A percentile compares a stretch with the other conserved stretches of the same genome.
Conservation (phyloP, 2,797 vertebrate species). For the Amniataba percoides region DNA sequence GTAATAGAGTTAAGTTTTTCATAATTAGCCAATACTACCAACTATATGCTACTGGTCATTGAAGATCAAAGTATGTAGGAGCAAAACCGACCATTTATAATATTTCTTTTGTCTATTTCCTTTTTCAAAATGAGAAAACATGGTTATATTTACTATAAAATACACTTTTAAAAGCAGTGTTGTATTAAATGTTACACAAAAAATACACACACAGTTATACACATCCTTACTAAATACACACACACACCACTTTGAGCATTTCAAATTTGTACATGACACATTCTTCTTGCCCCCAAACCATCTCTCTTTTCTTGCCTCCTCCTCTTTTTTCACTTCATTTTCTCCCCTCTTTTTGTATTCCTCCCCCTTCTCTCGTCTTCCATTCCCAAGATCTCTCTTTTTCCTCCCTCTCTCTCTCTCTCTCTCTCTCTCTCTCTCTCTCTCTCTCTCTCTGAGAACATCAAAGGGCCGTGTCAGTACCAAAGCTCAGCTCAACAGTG, state of each 20-base stretch:
- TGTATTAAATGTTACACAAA: no score
- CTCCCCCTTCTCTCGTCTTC: background rate
- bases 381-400: conserved; percentile 28
- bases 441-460: conserved; percentile 47
- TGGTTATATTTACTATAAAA: background rate
- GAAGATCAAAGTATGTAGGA: background rate
- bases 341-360: conserved; percentile 17
- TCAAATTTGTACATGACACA: background rate
- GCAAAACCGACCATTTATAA: background rate
- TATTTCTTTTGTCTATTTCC: background rate
- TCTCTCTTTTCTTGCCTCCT: background rate
- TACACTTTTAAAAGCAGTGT: no score
- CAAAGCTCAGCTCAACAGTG: conserved; percentile 67
- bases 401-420: conserved; percentile 29
- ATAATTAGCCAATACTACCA: background rate
- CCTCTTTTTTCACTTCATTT: background rate
- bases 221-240: no score
- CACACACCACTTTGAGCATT: conserved; percentile 1
- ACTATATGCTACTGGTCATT: conserved; percentile 3
- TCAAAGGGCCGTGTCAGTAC: conserved; percentile 70
- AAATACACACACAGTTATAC: no score
- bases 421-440: background rate
- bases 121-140: background rate
- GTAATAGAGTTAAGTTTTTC: background rate
- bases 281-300: conserved; percentile 1